A percentile compares a stretch with the other conserved stretches of the same genome.
phyloP scores from a whole-genome alignment of 2,797 vertebrate genomes.

The Eulemur mongoz region DNA sequence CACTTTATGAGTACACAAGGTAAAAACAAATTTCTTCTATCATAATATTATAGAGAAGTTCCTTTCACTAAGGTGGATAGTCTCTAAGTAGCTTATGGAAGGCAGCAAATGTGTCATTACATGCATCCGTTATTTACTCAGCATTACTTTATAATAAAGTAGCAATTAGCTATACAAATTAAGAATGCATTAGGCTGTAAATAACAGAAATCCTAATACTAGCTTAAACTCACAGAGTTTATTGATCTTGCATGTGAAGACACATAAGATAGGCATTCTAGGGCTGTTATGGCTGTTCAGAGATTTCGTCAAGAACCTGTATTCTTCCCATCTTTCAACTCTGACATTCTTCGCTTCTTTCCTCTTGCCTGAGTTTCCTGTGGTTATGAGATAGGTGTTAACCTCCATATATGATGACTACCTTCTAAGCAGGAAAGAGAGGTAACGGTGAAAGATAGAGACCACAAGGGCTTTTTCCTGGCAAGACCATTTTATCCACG shows the following conservation, averaged over 20 bases:
- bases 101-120: not conserved
- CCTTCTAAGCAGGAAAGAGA: not conserved
- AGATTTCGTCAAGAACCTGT: not conserved
- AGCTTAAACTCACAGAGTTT: not conserved
- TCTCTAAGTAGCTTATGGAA: not conserved
- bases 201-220: not conserved
- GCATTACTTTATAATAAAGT: not conserved
- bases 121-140: not conserved
- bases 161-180: not conserved
- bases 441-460: no score
- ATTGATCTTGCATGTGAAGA: not conserved
- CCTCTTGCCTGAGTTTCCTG: not conserved
- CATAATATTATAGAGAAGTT: not conserved
- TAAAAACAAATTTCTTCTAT: slow-evolving; percentile 72
- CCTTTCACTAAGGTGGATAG: not conserved
- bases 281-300: no score
- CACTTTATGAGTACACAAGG: slow-evolving; percentile 98
- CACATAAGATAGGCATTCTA: not conserved
- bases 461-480: not conserved
- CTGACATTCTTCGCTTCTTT: not conserved
- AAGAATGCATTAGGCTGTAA: not conserved
- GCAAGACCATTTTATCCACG: not conserved
- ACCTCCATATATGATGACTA: rapidly evolving
- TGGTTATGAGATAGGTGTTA: not conserved
- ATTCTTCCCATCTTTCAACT: not conserved